Evolutionary conservation across 2,113 vertebrate genomes (phyloP).

Genomic region (Alces alces): DNA sequence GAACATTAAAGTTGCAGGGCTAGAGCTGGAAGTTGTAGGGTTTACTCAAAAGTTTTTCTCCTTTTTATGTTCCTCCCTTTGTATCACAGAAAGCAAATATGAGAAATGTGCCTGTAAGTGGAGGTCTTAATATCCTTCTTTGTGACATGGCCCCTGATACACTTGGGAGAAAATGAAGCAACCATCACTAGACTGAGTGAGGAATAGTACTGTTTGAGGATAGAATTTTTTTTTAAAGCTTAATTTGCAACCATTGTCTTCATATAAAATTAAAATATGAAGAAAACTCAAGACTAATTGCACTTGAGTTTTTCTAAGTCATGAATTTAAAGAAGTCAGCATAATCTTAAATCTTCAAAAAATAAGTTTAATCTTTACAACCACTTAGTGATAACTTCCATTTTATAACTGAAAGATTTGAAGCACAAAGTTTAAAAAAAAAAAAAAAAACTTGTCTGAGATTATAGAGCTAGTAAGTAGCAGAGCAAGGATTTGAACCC

Average conservation of each 20-base stretch:
- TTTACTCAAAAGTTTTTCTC: background rate
- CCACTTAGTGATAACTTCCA: background rate
- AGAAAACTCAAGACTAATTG: conserved; percentile 20
- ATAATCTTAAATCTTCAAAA: conserved; percentile 23
- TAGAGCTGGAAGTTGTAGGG: background rate
- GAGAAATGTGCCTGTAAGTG: background rate
- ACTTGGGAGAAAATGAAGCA: background rate
- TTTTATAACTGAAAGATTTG: background rate
- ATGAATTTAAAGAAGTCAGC: background rate
- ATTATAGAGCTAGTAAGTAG: background rate
- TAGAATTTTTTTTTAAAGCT: background rate
- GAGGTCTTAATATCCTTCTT: background rate
- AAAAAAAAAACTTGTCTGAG: background rate
- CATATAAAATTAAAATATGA: conserved; percentile 26
- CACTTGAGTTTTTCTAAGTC: conserved; percentile 15
- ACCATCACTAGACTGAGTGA: background rate
- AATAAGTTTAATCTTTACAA: background rate
- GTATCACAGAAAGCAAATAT: background rate
- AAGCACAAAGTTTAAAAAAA: background rate
- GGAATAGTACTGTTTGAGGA: conserved; percentile 1
- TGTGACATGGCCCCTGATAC: background rate
- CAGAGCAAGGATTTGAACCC: conserved; percentile 1
- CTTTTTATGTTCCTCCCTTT: background rate
- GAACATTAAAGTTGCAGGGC: background rate
- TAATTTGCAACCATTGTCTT: background rate